These are phyloP conservation scores for Pilophorus perplexus DNA, from an alignment of 2,888 invertebrate species.

Conservation along the genomic window DNA sequence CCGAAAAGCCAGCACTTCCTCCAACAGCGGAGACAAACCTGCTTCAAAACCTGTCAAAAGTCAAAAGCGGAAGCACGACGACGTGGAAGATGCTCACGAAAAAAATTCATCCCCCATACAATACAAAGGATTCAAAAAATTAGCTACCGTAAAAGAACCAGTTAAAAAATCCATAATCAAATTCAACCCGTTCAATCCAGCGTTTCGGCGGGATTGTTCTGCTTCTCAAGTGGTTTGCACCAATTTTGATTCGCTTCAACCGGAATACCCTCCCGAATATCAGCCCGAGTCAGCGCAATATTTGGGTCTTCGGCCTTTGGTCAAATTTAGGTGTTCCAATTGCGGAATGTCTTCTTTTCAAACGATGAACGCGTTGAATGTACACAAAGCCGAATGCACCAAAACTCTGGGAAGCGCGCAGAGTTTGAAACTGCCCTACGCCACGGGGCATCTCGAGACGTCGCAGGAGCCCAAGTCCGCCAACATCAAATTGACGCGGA, in stretches of 20 bases:
- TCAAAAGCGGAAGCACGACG: slow-evolving; percentile 27
- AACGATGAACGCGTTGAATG: slow-evolving; percentile 64
- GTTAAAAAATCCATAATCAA: slow-evolving; percentile 30
- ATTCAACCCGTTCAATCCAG: slow-evolving; percentile 44
- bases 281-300: slow-evolving; percentile 66
- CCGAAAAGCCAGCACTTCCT: slow-evolving; percentile 6
- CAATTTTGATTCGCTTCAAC: slow-evolving; percentile 10
- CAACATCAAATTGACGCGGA: slow-evolving; percentile 67
- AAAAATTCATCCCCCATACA: slow-evolving; percentile 39
- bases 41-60: slow-evolving; percentile 11
- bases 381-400: slow-evolving; percentile 66
- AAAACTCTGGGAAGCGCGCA: slow-evolving; percentile 18
- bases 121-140: slow-evolving; percentile 46
- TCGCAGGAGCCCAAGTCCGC: slow-evolving; percentile 50
- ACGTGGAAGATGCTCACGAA: slow-evolving; percentile 4
- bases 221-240: slow-evolving; percentile 10
- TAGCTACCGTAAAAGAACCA: slow-evolving; percentile 7
- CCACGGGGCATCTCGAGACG: slow-evolving; percentile 53
- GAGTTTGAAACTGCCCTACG: slow-evolving; percentile 51
- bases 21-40: not conserved
- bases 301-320: slow-evolving; percentile 67
- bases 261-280: no score
- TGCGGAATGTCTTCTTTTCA: slow-evolving; percentile 68
- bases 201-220: slow-evolving; percentile 32
- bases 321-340: slow-evolving; percentile 71